These are phyloP conservation scores for Orthonychiurus folsomi DNA, from an alignment of 2,888 invertebrate species.

Conservation along the genomic window DNA sequence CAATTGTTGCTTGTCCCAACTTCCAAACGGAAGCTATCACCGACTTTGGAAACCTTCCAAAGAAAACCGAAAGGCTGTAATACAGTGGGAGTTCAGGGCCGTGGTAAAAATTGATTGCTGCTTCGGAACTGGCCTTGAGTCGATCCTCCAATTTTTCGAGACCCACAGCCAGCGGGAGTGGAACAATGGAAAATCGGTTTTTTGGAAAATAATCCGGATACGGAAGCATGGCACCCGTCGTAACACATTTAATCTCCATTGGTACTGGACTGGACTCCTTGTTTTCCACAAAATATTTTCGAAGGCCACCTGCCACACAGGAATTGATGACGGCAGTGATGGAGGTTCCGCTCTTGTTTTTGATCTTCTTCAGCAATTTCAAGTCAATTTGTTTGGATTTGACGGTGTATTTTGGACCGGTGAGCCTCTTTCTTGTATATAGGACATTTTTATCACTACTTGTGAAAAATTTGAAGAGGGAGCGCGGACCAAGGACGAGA, in stretches of 20 bases:
- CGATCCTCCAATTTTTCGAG: neutral
- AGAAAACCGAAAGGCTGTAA: neutral
- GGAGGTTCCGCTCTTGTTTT: neutral
- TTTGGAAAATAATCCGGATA: conserved; percentile 27
- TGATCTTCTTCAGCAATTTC: neutral
- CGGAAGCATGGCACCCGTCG: conserved; percentile 22
- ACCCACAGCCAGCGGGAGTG: neutral
- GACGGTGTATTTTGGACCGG: neutral
- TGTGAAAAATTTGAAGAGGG: neutral
- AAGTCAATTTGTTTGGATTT: neutral
- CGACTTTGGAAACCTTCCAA: neutral
- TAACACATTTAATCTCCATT: neutral
- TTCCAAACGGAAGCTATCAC: neutral
- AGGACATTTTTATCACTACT: neutral
- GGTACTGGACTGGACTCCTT: neutral
- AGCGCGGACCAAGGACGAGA: neutral
- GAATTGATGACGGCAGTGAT: neutral
- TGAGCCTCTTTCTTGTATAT: neutral
- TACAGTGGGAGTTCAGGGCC: neutral
- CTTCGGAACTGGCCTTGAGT: neutral
- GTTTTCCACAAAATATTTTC: neutral
- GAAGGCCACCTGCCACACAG: neutral
- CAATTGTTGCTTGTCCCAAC: neutral
- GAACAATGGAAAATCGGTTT: conserved; percentile 30
- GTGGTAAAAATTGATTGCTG: neutral